Base-by-base conservation (phyloP, 2,797 vertebrate genomes). In the Bradypus variegatus region DNA sequence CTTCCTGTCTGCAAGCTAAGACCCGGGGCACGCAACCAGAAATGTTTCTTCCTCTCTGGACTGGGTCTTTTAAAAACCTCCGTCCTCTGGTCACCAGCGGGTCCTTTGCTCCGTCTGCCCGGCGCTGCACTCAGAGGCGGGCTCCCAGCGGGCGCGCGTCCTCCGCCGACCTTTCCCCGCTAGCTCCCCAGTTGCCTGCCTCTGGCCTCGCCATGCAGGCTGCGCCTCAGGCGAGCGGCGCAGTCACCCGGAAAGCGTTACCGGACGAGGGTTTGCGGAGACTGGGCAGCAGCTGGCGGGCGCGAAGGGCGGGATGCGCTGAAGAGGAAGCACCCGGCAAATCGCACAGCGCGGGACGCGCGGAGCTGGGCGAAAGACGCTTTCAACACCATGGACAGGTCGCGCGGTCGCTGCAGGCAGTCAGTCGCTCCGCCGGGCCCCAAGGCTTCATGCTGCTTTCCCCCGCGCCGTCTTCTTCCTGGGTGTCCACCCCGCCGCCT, bases 371-470 rank as follows among this genome's bases (percentile, higher is more conserved):
- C 69, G 65, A 88, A 6, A 62, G 36, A 92, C 70, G 91, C 93
- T 92, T 94, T 97, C 95, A 95, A 95, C 89, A 96, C 96, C 96
- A 93, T 92, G 94, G 96, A 94, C 95, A 96, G 94, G 80, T 84
- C 93, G 88, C 91, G 53, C 83, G 45, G 73, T 29, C 45, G 9
- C 73, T 3, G 80, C n/a, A 60, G 73, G 77, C 83, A 0, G 90
- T 85, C 53, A 6, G 64, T 85, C 60, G 29, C 1, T 70, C 76
- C 21, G 80, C 82, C 64, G 16, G 79, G 48, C 55, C 77, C 72
- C 14, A 1, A 8, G 36, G 60, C 84, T 64, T 94, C 95, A 77
- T 33, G 90, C 86, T 21, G 88, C 82, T 83, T 25, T 93, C 85
- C 77, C 86, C 53, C 27, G 92, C 72, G 91, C 86, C 8, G 89